phyloP scores from a whole-genome alignment of 53 echinoderm and acorn worm species.

The Echinarachnius parma region DNA sequence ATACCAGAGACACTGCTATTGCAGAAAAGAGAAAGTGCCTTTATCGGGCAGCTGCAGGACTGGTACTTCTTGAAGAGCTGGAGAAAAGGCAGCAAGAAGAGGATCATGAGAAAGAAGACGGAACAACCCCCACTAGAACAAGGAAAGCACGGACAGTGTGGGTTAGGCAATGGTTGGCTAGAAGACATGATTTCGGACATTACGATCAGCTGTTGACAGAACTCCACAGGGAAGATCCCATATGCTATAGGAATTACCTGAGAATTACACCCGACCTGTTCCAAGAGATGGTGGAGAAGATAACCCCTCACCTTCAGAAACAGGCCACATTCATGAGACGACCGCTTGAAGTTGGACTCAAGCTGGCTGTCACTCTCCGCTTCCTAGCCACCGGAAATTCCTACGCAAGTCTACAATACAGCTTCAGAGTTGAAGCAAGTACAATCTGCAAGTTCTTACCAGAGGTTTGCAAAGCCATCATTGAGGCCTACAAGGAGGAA shows the following conservation, averaged over 20 bases:
- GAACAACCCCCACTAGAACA: constrained; percentile 50
- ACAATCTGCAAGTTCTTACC: constrained; percentile 12
- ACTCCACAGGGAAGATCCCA: too few species aligned
- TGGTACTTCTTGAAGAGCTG: constrained; percentile 40
- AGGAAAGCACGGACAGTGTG: constrained; percentile 46
- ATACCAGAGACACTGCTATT: constrained; percentile 32
- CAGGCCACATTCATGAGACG: constrained; percentile 14
- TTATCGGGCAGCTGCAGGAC: constrained; percentile 35
- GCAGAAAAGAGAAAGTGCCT: constrained; percentile 52
- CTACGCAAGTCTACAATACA: constrained; percentile 8
- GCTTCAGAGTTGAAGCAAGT: constrained; percentile 10
- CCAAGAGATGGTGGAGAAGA: constrained; percentile 12
- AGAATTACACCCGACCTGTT: constrained; percentile 42
- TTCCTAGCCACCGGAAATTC: constrained; percentile 35
- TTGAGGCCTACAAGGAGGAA: constrained; percentile 24
- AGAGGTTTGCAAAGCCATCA: constrained; percentile 36
- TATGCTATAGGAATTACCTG: constrained; percentile 21
- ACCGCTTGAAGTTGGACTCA: constrained; percentile 47
- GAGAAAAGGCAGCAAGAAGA: constrained; percentile 53
- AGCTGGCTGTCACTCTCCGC: constrained; percentile 45
- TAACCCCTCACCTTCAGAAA: constrained; percentile 27
- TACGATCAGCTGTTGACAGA: too few species aligned
- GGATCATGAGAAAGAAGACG: constrained; percentile 48
- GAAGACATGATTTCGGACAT: constrained; percentile 40
- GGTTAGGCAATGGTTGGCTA: constrained; percentile 25